Percentiles rank a stretch among this genome's conserved stretches.
Conservation (phyloP, 2,797 vertebrate species). For the Brotula barbata region DNA sequence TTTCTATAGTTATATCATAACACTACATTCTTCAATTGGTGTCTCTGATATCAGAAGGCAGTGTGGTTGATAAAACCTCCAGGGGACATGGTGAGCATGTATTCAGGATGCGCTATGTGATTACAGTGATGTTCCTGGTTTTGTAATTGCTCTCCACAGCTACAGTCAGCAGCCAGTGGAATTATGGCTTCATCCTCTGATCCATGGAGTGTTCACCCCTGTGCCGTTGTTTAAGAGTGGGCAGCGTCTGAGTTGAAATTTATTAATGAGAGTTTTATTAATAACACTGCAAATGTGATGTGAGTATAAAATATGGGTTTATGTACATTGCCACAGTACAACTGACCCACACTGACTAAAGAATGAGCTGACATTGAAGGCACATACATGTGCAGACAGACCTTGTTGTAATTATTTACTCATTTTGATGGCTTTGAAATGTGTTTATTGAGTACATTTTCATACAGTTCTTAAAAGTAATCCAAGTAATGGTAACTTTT, state of each 20-base stretch:
- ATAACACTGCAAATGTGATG: conserved; percentile 8
- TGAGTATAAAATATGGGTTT: not conserved
- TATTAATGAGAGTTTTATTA: not conserved
- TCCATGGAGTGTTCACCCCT: conserved; percentile 36
- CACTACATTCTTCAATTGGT: conserved; percentile 1
- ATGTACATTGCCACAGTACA: too few relatives aligned
- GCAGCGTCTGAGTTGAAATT: not conserved
- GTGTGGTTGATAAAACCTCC: conserved; percentile 33
- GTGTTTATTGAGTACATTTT: too few relatives aligned
- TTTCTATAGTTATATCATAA: not conserved
- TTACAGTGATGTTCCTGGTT: conserved; percentile 41
- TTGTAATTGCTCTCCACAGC: conserved; percentile 46
- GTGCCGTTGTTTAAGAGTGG: conserved; percentile 23
- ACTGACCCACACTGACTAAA: too few relatives aligned
- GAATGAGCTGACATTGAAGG: not conserved
- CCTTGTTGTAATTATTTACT: too few relatives aligned
- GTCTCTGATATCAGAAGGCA: conserved; percentile 38
- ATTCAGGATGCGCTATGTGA: conserved; percentile 43
- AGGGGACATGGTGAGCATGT: conserved; percentile 17
- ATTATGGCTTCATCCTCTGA: conserved; percentile 42
- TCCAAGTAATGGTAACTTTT: too few relatives aligned
- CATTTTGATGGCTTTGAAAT: not conserved
- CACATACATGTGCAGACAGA: not conserved
- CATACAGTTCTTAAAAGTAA: too few relatives aligned
- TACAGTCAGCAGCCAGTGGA: conserved; percentile 29